These are phyloP conservation scores for Drosophila equinoxialis DNA, from an alignment of 1,140 invertebrate species.

Conservation along the genomic window DNA sequence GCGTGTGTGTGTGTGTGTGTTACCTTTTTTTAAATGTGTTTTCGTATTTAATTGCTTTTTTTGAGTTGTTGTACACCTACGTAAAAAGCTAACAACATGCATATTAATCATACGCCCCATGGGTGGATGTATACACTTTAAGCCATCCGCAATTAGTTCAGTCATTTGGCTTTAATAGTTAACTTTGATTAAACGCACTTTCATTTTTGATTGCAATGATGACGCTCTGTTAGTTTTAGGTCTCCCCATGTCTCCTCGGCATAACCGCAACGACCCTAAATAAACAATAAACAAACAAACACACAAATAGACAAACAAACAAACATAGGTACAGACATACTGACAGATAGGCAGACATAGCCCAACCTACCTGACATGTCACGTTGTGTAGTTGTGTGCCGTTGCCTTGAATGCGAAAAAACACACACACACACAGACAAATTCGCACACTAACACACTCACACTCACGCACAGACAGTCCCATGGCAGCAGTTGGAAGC, in stretches of 20 bases:
- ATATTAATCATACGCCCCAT: slow-evolving; percentile 70
- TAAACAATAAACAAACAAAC: slow-evolving; percentile 63
- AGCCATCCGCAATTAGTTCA: slow-evolving; percentile 54
- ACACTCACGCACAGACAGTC: not conserved
- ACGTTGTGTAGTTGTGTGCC: slow-evolving; percentile 36
- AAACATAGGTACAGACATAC: slow-evolving; percentile 26
- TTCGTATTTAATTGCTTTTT: slow-evolving; percentile 73
- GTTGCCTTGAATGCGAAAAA: slow-evolving; percentile 56
- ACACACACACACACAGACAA: slow-evolving; percentile 21
- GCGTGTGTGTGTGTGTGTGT: slow-evolving; percentile 35
- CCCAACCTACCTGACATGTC: slow-evolving; percentile 47
- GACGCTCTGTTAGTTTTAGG: slow-evolving; percentile 60
- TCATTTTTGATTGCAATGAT: slow-evolving; percentile 61
- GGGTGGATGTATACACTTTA: slow-evolving; percentile 2
- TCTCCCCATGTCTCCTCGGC: slow-evolving; percentile 13
- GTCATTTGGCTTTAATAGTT: slow-evolving; percentile 58
- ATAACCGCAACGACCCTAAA: slow-evolving; percentile 58
- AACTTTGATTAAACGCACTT: slow-evolving; percentile 74
- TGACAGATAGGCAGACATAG: slow-evolving; percentile 48
- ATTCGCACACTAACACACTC: slow-evolving; percentile 24
- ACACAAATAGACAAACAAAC: slow-evolving; percentile 37
- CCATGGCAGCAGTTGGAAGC: slow-evolving; percentile 24
- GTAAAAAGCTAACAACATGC: slow-evolving; percentile 40
- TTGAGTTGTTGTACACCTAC: not conserved
- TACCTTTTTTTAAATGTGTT: slow-evolving; percentile 63